Evolutionary conservation across 2,113 vertebrate genomes (phyloP).

Genomic region (Sylvilagus bachmani): DNA sequence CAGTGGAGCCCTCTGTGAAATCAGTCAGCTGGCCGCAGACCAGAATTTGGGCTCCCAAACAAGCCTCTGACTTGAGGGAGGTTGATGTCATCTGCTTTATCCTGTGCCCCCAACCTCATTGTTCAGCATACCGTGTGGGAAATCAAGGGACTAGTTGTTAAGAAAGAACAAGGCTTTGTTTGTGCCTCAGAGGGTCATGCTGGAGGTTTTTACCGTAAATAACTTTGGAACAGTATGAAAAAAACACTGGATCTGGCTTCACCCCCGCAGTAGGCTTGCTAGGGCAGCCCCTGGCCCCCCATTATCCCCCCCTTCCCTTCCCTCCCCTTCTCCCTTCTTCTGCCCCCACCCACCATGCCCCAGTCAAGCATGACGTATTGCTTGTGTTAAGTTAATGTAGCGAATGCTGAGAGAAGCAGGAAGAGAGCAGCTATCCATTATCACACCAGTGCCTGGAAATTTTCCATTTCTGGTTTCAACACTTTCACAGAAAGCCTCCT

Average conservation of each 20-base stretch:
- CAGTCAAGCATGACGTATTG: conserved; percentile 61
- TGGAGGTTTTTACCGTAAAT: conserved; percentile 87
- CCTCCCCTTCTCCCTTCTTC: neutral
- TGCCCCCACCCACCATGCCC: neutral
- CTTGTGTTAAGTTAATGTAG: conserved; percentile 60
- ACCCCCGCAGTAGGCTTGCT: conserved; percentile 82
- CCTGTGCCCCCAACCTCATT: conserved; percentile 78
- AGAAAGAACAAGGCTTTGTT: conserved; percentile 85
- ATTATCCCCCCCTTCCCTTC: neutral
- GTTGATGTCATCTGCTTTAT: conserved; percentile 79
- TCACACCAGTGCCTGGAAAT: conserved; percentile 62
- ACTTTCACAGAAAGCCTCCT: conserved; percentile 37
- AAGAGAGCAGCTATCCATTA: conserved; percentile 60
- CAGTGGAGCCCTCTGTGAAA: conserved; percentile 84
- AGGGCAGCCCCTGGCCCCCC: conserved; percentile 69
- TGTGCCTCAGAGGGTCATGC: conserved; percentile 84
- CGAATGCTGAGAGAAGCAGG: conserved; percentile 70
- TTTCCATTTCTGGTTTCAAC: conserved; percentile 60
- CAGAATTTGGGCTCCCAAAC: conserved; percentile 48
- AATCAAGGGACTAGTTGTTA: conserved; percentile 80
- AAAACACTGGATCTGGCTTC: conserved; percentile 87
- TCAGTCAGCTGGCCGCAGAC: conserved; percentile 78
- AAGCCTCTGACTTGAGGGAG: conserved; percentile 70
- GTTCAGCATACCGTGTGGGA: conserved; percentile 77
- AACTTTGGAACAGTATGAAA: conserved; percentile 85